Evolutionary conservation across 2,888 invertebrate species (phyloP), one percentile per base, ranked within the genome.

Genomic region (Lapara coniferarum): DNA sequence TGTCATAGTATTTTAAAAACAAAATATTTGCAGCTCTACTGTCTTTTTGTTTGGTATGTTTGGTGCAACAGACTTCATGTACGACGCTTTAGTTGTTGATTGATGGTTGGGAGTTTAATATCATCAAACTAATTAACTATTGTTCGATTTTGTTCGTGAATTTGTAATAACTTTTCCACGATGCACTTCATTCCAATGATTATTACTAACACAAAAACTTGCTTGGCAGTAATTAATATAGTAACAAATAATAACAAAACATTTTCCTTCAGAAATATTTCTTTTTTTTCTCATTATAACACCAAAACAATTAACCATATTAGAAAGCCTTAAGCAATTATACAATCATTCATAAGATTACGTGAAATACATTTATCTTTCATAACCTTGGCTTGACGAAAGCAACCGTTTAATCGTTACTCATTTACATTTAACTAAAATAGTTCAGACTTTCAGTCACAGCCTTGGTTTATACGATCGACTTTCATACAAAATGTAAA

Each of bases 341-440:
- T 19, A 19, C 19, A 55, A 63, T 63, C 10, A 44, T 59, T 46
- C 13, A 63, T 13, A 63, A 1, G 13, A 46, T 63, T 63, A 16
- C 49, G 63, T 49, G 63, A 63, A 46, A 19, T 49, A 63, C 13
- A 49, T n/a, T 13, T 19, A 49, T 55, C 71, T 71, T 72, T 72
- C 73, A 30, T 69, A 51, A 58, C 53, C 71, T 72, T 71, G 72
- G 70, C 69, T 46, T 2, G 49, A 63, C 7, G 63, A 63, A 63
- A 63, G 63, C 63, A 49, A 63, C 46, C 14, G 49, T 19, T 63
- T 19, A 16, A 37, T 25, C 46, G 44, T 63, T 49, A 63, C 63
- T 63, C 19, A 63, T 63, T 63, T 63, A 49, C 19, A 63, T 63
- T 63, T 19, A 46, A 63, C 19, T 49, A 46, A 59, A 59, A 63